Evolutionary conservation across 2,888 invertebrate species (phyloP), one percentile per base, ranked within the genome.

Genomic region (Luperina nickerlii): DNA sequence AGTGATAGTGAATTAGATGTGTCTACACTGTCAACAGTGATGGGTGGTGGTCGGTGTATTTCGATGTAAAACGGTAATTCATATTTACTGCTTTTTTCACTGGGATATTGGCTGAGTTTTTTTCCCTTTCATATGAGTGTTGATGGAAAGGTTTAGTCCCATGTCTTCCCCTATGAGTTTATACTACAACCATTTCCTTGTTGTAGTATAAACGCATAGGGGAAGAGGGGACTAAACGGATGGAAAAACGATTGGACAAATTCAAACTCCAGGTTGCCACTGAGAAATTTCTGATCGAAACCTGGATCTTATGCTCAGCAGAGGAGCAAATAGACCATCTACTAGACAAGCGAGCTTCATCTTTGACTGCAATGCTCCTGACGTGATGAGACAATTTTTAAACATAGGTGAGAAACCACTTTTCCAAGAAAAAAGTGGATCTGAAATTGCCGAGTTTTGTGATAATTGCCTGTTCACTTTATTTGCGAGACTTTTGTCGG

Each of bases 1-100:
- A 80, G 62, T 77, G 74, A 74, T 65, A 81, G 82, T 54, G 57
- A 38, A 48, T 67, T 62, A 42, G 32, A 42, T 48, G n/a, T 76
- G 13, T 57, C 24, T 0, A 75, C 57, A 32, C 18, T 73, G 48
- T 65, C 24, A 72, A 81, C 27, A 81, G 13, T 24, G 13, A 6
- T 27, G n/a, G 9, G 9, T 2, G 9, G 13, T 74, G 9, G 18
- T 45, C 2, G 1, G 45, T 38, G 42, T 74, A 51, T 15, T 77
- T 83, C 20, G 8, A 20, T 32, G 15, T 45, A 6, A 60, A 83
- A 51, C 32, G 8, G 13, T 54, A 11, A 63, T 5, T 24, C 18
- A 70, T 54, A 2, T 15, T 15, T 9, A 24, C 0, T 11, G 11
- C 11, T 24, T n/a, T 20, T 66, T 54, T 54, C 9, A 3, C 2